Conservation (phyloP, 2,888 invertebrate genomes). For the Nectonema munidae region DNA sequence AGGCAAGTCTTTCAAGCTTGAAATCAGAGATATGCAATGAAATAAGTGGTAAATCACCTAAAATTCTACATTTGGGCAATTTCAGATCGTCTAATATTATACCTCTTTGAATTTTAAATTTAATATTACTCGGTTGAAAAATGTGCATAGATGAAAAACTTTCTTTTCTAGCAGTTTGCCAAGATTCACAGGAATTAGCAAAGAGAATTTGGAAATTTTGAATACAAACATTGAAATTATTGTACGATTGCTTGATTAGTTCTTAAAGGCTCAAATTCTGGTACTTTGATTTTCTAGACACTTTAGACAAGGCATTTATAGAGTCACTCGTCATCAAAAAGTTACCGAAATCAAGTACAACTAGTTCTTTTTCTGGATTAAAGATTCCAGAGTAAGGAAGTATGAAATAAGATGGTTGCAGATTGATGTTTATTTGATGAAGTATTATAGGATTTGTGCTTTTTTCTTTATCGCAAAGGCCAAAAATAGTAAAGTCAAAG, state of each 20-base stretch:
- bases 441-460: too few species aligned
- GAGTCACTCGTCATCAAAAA: slow-evolving; percentile 15
- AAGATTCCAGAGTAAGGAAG: slow-evolving; percentile 43
- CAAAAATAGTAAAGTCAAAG: too few species aligned
- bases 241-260: slow-evolving; percentile 47
- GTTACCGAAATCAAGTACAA: slow-evolving; percentile 17
- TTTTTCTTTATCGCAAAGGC: too few species aligned
- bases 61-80: slow-evolving; percentile 44
- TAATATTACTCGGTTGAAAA: slow-evolving; percentile 26
- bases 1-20: slow-evolving; percentile 11
- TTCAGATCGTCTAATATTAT: slow-evolving; percentile 55
- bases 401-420: slow-evolving; percentile 54
- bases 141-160: slow-evolving; percentile 22
- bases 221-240: slow-evolving; percentile 44
- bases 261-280: too few species aligned
- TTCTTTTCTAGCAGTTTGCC: slow-evolving; percentile 30
- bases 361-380: slow-evolving; percentile 20
- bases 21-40: slow-evolving; percentile 11
- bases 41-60: slow-evolving; percentile 7
- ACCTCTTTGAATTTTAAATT: slow-evolving; percentile 45
- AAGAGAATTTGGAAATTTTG: slow-evolving; percentile 37
- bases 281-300: too few species aligned
- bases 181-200: slow-evolving; percentile 34
- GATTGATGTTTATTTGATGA: slow-evolving; percentile 44
- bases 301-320: too few species aligned